Evolutionary conservation across 2,113 vertebrate species (phyloP), one percentile per base, ranked within the genome.

Genomic region (Aphyosemion australe): DNA sequence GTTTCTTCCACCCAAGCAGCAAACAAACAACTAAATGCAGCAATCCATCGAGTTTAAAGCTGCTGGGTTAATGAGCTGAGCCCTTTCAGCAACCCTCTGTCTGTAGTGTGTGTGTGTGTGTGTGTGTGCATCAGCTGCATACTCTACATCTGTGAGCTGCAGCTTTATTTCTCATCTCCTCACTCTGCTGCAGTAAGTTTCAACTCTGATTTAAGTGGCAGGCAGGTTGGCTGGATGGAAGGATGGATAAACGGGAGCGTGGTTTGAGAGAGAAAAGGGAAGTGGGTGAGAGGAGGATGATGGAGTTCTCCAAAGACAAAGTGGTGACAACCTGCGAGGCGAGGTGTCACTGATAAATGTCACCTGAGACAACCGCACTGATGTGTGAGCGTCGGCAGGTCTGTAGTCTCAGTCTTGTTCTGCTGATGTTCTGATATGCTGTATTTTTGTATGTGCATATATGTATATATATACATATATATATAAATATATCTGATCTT

Each of bases 291-390:
- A n/a, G 49, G 42, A 62, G 55, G 12, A 50, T 73, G 83, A 85
- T 74, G 50, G 74, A 80, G 62, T 71, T 80, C 70, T 76, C 61
- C 31, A 21, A 41, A 74, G 72, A 83, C 43, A 46, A 57, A 21
- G 32, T 55, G 45, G 52, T 34, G 61, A 79, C 64, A 72, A 59
- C 61, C 67, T 69, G 63, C 26, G 61, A 64, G 65, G 49, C 57
- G 37, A 59, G 78, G 75, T 65, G 78, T 61, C 69, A 50, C 72
- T 65, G 79, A 87, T 75, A 70, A 81, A 85, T 75, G 74, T 78
- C 78, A 56, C 58, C 55, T 0, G 7, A 66, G 84, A 82, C 72
- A 74, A 74, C 59, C 11, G 12, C 10, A 2, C 53, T 31, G 76
- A 73, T 56, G 78, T 73, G 41, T 19, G 58, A 66, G 60, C 8